Evolutionary conservation across 64 coral and sea anemone genomes (phyloP).

Genomic region (Pocillopora verrucosa): DNA sequence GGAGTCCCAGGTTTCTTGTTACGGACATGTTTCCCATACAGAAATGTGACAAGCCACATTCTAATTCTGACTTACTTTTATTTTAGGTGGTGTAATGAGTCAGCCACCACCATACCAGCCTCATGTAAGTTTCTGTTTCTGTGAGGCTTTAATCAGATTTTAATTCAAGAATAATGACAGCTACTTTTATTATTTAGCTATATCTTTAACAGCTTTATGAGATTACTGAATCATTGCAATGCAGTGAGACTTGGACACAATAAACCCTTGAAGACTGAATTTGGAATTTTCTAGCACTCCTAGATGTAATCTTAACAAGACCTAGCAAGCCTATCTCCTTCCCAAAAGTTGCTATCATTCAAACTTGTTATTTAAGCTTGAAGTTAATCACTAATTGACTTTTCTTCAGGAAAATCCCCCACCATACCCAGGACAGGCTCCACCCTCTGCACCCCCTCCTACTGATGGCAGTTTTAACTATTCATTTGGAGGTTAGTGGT

Average conservation of each 20-base stretch:
- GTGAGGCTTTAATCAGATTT: neutral
- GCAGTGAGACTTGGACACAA: too few relatives aligned
- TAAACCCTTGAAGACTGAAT: too few relatives aligned
- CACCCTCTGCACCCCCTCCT: constrained; percentile 55
- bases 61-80: neutral
- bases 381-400: neutral
- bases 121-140: constrained; percentile 46
- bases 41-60: too few relatives aligned
- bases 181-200: neutral
- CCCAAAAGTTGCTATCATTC: too few relatives aligned
- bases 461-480: constrained; percentile 5
- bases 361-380: neutral
- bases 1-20: too few relatives aligned
- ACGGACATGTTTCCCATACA: too few relatives aligned
- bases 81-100: constrained; percentile 53
- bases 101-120: constrained; percentile 80
- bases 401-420: constrained; percentile 69
- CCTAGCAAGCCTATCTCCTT: too few relatives aligned
- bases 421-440: constrained; percentile 64
- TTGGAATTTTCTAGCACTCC: too few relatives aligned
- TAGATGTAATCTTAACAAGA: too few relatives aligned
- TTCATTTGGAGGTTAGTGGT: constrained; percentile 22
- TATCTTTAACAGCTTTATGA: too few relatives aligned
- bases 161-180: neutral
- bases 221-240: too few relatives aligned